A percentile compares a stretch with the other conserved stretches of the same genome.
Conservation (phyloP, 2,113 vertebrate genomes). For the Seriola dumerili region DNA sequence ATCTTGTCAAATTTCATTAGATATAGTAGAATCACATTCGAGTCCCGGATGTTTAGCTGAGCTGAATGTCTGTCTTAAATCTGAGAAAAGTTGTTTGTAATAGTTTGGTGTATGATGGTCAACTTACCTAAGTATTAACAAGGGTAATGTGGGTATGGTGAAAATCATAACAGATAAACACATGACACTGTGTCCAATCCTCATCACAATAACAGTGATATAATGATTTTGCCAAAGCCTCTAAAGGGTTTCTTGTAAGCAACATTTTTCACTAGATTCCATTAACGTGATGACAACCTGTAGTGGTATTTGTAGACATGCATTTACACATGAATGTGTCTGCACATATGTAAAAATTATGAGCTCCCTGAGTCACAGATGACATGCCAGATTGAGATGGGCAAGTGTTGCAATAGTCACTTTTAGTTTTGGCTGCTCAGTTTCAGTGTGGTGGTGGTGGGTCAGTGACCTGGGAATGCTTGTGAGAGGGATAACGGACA, state of each 20-base stretch:
- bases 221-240: neutral
- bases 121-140: too few species aligned
- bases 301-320: neutral
- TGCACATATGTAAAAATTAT: conserved; percentile 6
- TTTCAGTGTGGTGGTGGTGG: conserved; percentile 33
- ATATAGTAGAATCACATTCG: neutral
- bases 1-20: neutral
- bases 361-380: conserved; percentile 8
- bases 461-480: neutral
- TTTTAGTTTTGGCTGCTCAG: conserved; percentile 3
- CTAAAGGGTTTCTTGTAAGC: neutral
- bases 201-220: neutral
- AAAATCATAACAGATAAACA: neutral
- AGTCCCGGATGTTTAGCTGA: neutral
- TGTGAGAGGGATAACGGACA: conserved; percentile 18
- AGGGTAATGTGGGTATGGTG: neutral
- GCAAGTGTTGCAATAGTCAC: conserved; percentile 5
- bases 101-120: neutral
- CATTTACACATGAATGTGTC: neutral
- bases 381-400: conserved; percentile 6
- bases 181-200: neutral
- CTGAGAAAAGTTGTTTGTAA: neutral
- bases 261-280: conserved; percentile 6
- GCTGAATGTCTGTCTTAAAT: neutral
- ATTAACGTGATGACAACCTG: neutral